Percentiles rank a stretch among this genome's conserved stretches.
These are phyloP conservation scores for Papio anubis DNA, from an alignment of 2,113 vertebrate species.

Conservation along the genomic window DNA sequence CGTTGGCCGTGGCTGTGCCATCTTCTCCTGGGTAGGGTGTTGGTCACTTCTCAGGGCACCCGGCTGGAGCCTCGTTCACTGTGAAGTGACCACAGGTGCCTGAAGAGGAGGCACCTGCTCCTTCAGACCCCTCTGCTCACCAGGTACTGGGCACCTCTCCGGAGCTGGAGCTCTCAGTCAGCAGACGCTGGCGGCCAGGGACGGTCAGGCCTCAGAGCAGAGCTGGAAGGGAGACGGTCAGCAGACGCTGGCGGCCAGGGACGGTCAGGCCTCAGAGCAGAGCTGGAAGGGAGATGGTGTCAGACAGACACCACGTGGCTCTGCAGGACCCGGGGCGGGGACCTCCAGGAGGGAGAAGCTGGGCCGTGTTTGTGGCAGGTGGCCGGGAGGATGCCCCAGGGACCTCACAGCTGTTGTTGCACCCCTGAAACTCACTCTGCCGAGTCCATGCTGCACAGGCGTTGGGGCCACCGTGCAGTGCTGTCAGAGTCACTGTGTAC, in stretches of 20 bases:
- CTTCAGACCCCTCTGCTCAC: not conserved
- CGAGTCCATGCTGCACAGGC: not conserved
- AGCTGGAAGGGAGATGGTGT: not conserved
- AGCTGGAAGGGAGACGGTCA: not conserved
- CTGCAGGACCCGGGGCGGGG: not conserved
- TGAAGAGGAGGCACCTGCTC: not conserved
- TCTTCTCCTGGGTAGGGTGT: not conserved
- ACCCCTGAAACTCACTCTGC: not conserved
- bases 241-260: not conserved
- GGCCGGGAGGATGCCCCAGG: not conserved
- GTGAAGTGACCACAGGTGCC: not conserved
- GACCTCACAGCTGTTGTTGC: not conserved
- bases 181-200: not conserved
- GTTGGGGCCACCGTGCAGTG: not conserved
- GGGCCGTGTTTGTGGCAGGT: not conserved
- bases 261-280: not conserved
- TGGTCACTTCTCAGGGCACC: too few relatives aligned
- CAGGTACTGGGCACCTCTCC: not conserved
- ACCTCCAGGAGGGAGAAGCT: not conserved
- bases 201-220: not conserved
- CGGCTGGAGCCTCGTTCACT: not conserved
- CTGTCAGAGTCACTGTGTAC: not conserved
- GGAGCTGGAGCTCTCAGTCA: not conserved
- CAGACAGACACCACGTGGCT: not conserved
- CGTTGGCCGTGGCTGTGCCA: too few relatives aligned